Base-by-base conservation (phyloP, 1,140 invertebrate genomes). In the Bombus difficillimus region DNA sequence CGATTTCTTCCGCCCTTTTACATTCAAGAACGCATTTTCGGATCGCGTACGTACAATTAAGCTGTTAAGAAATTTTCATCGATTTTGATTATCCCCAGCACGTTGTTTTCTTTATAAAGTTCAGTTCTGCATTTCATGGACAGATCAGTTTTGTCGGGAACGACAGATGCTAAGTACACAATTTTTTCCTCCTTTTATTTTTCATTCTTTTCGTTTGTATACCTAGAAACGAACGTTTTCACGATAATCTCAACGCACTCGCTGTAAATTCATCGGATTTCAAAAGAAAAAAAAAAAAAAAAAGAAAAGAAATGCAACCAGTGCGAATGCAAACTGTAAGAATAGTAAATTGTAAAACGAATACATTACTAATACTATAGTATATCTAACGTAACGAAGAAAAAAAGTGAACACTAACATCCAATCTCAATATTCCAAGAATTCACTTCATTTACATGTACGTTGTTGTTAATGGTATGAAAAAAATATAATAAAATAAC, bases 391-490 rank as follows among this genome's bases (percentile, higher is more conserved):
- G 86, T 93, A 92, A 85, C 77, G 69, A 64, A 59, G 37, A 69
- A 80, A 82, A 59, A 80, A 75, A 77, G 73, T 86, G 88, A 90
- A 92, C 81, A 91, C 92, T 92, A 94, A 94, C 92, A 93, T 88
- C 91, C 91, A 93, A 92, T 93, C 89, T 94, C 91, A 93, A 93
- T 94, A 94, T 94, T 94, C 92, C 94, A 94, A 91, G 92, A 92
- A 93, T 93, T 93, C 92, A 93, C 88, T 94, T 94, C 92, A 92
- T 94, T 94, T 93, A 94, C 87, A 93, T 93, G 92, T 94, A 94
- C 89, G 93, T 94, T 93, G 93, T 94, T 94, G 93, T 94, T 93
- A 94, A 93, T 92, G 83, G 90, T 92, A 93, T 92, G 90, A 89
- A 90, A 92, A 90, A 88, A 93, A 89, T 87, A 93, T 90, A 90